Base-by-base conservation (phyloP, 2,113 vertebrate genomes). In the Indri indri region DNA sequence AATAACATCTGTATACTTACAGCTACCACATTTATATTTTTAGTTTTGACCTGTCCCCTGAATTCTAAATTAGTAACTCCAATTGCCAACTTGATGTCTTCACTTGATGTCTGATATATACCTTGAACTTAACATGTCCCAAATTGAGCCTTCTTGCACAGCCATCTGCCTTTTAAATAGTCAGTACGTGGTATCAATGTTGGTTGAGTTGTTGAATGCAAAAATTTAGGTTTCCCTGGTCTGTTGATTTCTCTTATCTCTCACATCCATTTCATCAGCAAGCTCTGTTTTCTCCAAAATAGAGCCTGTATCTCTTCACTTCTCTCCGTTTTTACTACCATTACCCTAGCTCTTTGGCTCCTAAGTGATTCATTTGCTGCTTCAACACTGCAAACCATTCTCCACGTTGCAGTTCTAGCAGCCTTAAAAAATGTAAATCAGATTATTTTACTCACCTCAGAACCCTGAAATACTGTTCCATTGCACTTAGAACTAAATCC, bases 51-150 rank as follows among this genome's bases (percentile, higher is more conserved):
- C 6, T 73, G 6, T 77, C 52, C 18, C 34, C 40, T 52, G 59
- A 93, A 80, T 96, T 94, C 14, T 25, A 88, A 22, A 59, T 82
- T 84, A 88, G 17, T 85, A 84, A 87, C 76, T 66, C 23, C 73
- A 93, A 0, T 89, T 95, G 52, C 32, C 40, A 50, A 32, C 22
- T 37, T 66, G 54, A 74, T 88, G 40, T 91, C 30, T 96, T 57
- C 74, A 32, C 22, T 37, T 59, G 54, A 74, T 88, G 40, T 91
- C 30, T 96, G n/a, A 30, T 68, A 23, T 1, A 7, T 52, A 50
- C 30, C 66, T 80, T 73, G 32, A 34, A n/a, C 8, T 76, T 83
- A 59, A 40, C 27, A 27, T 66, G 23, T 88, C 23, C 27, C 59
- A 87, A 20, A 45, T 37, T 70, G 47, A 83, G 27, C 54, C 66